Conservation (phyloP, 1,140 invertebrate species). For the Dreissena rostriformis region DNA sequence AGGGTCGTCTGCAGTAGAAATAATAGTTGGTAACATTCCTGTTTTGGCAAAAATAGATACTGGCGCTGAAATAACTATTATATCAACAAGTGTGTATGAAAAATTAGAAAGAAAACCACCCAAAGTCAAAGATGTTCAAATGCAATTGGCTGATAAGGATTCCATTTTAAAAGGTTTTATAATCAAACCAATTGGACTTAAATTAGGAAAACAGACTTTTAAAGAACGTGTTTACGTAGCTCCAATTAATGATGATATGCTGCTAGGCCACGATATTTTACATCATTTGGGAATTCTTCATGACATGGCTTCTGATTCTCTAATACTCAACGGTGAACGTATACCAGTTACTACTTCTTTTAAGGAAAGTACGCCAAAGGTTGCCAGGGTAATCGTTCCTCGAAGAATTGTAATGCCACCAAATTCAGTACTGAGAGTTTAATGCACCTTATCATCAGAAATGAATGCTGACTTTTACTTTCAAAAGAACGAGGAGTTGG, state of each 20-base stretch:
- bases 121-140: not conserved
- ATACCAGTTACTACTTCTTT: too few species aligned
- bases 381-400: too few species aligned
- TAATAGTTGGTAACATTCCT: not conserved
- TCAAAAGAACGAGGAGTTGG: too few species aligned
- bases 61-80: not conserved
- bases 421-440: too few species aligned
- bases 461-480: too few species aligned
- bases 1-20: too few species aligned
- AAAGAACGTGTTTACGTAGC: not conserved
- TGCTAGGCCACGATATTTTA: not conserved
- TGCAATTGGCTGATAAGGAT: conserved; percentile 4
- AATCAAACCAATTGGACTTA: not conserved
- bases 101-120: not conserved
- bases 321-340: too few species aligned
- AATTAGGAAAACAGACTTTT: not conserved
- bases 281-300: not conserved
- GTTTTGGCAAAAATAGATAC: not conserved
- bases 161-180: not conserved
- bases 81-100: not conserved
- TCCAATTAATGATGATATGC: conserved; percentile 1
- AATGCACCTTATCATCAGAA: too few species aligned
- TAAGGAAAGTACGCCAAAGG: too few species aligned
- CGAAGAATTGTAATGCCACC: too few species aligned
- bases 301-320: too few species aligned